Evolutionary conservation across 2,113 vertebrate species (phyloP).

Genomic region (Saccopteryx leptura): DNA sequence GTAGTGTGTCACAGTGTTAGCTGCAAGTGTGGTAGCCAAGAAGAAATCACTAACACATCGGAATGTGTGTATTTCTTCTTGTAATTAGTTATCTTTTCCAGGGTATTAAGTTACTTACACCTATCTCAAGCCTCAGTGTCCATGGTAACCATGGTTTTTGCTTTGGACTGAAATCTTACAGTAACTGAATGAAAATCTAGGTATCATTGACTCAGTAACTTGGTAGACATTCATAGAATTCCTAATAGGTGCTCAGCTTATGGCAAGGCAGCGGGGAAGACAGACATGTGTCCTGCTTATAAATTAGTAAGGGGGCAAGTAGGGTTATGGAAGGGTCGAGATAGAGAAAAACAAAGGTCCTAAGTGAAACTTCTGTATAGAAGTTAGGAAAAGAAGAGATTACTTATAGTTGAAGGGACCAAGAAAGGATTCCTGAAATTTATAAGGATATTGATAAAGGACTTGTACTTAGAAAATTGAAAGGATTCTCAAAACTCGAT

Average conservation of each 20-base stretch:
- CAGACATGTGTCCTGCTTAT: neutral
- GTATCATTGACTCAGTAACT: neutral
- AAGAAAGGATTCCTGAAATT: neutral
- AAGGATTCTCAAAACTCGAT: neutral
- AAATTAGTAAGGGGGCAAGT: neutral
- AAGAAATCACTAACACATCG: conserved; percentile 84
- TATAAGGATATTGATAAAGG: neutral
- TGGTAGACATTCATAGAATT: neutral
- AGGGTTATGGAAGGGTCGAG: neutral
- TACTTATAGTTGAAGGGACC: neutral
- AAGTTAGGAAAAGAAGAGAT: neutral
- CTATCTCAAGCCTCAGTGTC: conserved; percentile 81
- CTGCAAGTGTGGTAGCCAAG: conserved; percentile 80
- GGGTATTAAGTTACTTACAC: conserved; percentile 84
- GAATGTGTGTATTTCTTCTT: conserved; percentile 77
- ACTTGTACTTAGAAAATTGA: neutral
- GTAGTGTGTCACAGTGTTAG: conserved; percentile 79
- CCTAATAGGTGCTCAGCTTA: neutral
- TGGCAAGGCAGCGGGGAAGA: neutral
- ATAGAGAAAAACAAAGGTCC: neutral
- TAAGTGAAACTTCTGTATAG: neutral
- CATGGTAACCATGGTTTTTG: conserved; percentile 61
- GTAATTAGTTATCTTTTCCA: conserved; percentile 85
- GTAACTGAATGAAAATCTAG: conserved; percentile 17
- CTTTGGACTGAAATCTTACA: neutral